Evolutionary conservation across 2,113 vertebrate genomes (phyloP).

Genomic region (Orthonyx spaldingii): DNA sequence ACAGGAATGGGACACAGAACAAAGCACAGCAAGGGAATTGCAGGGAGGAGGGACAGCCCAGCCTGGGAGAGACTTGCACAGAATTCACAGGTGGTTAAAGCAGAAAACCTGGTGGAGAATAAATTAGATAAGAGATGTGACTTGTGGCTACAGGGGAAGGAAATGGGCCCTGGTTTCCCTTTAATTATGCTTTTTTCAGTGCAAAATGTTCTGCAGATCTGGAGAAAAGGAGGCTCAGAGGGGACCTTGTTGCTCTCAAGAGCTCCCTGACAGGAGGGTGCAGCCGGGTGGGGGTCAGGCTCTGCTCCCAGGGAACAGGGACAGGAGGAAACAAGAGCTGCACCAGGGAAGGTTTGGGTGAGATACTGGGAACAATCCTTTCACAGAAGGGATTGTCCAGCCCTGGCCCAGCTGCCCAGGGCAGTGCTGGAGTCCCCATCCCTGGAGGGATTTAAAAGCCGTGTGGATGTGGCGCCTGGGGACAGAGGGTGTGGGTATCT

Average conservation of each 20-base stretch:
- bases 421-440: background rate
- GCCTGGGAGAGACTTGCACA: background rate
- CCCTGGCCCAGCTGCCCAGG: background rate
- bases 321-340: background rate
- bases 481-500: fast-evolving
- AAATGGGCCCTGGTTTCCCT: background rate
- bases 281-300: fast-evolving
- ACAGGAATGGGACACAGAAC: background rate
- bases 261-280: background rate
- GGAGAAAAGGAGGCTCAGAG: background rate
- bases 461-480: background rate
- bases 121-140: background rate
- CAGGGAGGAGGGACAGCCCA: background rate
- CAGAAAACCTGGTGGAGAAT: background rate
- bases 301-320: background rate
- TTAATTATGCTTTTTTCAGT: background rate
- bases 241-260: background rate
- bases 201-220: background rate
- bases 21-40: background rate
- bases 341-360: background rate
- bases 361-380: background rate
- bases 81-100: background rate
- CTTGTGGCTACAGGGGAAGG: background rate
- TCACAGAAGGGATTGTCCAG: background rate
- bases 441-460: background rate